Percentiles rank a stretch among this genome's conserved stretches.
These are phyloP conservation scores for Sitta europaea DNA, from an alignment of 2,113 vertebrate genomes.

Conservation along the genomic window DNA sequence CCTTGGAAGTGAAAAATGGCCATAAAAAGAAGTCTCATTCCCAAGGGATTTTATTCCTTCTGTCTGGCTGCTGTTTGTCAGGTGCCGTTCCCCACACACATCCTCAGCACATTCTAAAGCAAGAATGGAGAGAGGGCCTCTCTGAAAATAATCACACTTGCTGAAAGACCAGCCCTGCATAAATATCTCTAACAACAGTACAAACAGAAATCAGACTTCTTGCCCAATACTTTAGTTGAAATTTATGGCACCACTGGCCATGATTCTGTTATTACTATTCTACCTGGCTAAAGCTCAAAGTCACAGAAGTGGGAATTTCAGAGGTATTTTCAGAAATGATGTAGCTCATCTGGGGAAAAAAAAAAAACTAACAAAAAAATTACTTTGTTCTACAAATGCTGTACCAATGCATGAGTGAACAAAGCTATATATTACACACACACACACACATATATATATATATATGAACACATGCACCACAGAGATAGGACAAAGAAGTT, in stretches of 20 bases:
- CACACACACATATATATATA: not conserved
- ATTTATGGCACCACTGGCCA: constrained; percentile 31
- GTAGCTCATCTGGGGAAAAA: not conserved
- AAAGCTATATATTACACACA: not conserved
- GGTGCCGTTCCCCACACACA: not conserved
- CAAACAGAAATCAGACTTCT: constrained; percentile 49
- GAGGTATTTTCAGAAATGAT: constrained; percentile 38
- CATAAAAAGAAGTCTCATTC: constrained; percentile 30
- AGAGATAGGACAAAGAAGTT: not conserved
- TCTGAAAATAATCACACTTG: constrained; percentile 65
- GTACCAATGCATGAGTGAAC: not conserved
- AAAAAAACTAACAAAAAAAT: not conserved
- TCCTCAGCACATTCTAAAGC: constrained; percentile 38
- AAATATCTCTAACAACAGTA: constrained; percentile 54
- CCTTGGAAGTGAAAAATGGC: constrained; percentile 50
- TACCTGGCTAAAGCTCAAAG: constrained; percentile 49
- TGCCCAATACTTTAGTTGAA: not conserved
- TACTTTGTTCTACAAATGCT: not conserved
- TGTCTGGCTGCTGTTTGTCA: constrained; percentile 24
- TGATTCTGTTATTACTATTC: constrained; percentile 50
- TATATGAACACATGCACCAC: not conserved
- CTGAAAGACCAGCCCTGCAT: constrained; percentile 57
- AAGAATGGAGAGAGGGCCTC: constrained; percentile 43
- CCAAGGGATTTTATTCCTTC: constrained; percentile 25
- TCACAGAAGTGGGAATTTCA: constrained; percentile 28